Evolutionary conservation across 2,888 invertebrate genomes (phyloP).

Genomic region (Nycteola revayana): DNA sequence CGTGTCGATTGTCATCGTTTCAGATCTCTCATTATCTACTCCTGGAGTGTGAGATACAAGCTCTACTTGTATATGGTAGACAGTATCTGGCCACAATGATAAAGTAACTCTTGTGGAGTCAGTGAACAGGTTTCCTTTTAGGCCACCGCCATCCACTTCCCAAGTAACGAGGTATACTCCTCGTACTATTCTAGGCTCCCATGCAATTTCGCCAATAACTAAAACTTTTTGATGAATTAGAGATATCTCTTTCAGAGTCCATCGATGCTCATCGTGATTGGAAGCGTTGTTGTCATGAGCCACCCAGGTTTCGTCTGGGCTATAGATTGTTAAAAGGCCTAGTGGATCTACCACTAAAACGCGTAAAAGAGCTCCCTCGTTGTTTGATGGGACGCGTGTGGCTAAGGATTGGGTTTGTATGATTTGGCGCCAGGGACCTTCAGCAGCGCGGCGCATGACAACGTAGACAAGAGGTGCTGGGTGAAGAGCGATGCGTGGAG

Average conservation of each 20-base stretch:
- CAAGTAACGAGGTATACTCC: constrained; percentile 90
- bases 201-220: constrained; percentile 87
- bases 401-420: constrained; percentile 85
- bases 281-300: constrained; percentile 80
- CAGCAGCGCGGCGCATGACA: constrained; percentile 85
- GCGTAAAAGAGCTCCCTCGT: constrained; percentile 84
- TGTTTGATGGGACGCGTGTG: constrained; percentile 84
- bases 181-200: constrained; percentile 85
- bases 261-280: constrained; percentile 75
- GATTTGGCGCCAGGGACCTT: constrained; percentile 85
- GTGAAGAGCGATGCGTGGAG: constrained; percentile 79
- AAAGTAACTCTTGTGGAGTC: constrained; percentile 90
- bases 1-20: constrained; percentile 85
- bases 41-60: constrained; percentile 83
- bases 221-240: constrained; percentile 87
- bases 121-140: constrained; percentile 91
- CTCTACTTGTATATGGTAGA: constrained; percentile 91
- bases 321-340: constrained; percentile 86
- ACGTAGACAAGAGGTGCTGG: constrained; percentile 85
- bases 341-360: constrained; percentile 87
- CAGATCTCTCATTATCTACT: constrained; percentile 83
- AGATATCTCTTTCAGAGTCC: constrained; percentile 86
- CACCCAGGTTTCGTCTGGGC: constrained; percentile 83
- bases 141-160: constrained; percentile 91
- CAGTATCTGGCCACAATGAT: constrained; percentile 90